phyloP scores from a whole-genome alignment of 2,797 vertebrate genomes.

The Acipenser transmontanus region DNA sequence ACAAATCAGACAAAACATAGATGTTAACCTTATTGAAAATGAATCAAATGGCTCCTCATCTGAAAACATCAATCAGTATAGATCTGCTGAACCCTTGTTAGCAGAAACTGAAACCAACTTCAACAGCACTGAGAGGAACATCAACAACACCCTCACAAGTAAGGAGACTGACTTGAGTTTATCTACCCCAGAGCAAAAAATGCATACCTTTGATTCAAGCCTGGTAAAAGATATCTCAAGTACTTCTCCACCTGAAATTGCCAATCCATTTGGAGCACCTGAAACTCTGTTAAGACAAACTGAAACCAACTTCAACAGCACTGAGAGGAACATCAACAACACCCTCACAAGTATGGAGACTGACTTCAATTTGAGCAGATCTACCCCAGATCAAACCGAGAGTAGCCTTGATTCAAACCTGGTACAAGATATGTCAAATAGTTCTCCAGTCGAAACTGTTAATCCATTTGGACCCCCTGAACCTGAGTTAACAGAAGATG shows the following conservation, averaged over 20 bases:
- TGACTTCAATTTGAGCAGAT: neutral
- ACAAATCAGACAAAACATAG: constrained; percentile 2
- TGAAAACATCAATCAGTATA: constrained; percentile 3
- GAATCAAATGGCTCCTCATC: neutral
- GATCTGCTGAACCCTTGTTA: too few relatives aligned
- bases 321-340: constrained; percentile 12
- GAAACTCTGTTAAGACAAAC: constrained; percentile 3
- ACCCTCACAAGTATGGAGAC: neutral
- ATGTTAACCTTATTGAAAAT: constrained; percentile 1
- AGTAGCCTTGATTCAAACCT: constrained; percentile 12
- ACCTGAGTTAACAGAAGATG: constrained; percentile 17
- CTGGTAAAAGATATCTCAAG: neutral
- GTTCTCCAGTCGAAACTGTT: constrained; percentile 2
- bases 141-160: neutral
- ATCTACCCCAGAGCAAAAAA: constrained; percentile 7
- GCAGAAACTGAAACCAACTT: neutral
- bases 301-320: too few relatives aligned
- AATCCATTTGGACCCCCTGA: constrained; percentile 22
- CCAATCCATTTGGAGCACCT: constrained; percentile 5
- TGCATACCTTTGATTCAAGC: constrained; percentile 6
- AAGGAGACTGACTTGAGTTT: neutral
- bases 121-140: neutral
- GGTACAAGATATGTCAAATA: neutral
- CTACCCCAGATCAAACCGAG: neutral
- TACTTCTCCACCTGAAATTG: neutral